A percentile compares a stretch with the other conserved stretches of the same genome.
These are phyloP conservation scores for Ophioninae sp. DNA, from an alignment of 2,888 invertebrate genomes.

Conservation along the genomic window DNA sequence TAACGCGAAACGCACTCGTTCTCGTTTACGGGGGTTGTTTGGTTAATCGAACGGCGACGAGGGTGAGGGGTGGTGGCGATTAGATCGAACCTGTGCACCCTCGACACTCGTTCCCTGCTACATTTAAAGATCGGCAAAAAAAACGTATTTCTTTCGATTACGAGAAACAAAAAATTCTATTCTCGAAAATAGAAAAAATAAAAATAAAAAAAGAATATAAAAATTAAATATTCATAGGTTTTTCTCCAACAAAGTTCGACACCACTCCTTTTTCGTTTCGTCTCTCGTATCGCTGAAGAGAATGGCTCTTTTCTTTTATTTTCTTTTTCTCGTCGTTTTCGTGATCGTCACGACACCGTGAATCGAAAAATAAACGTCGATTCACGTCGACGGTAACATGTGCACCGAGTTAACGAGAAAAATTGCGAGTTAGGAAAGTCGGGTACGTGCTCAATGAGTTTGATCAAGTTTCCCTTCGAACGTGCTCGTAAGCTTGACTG, in stretches of 20 bases:
- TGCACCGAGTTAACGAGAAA: constrained; percentile 43
- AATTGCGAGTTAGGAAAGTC: constrained; percentile 43
- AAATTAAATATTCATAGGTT: not conserved
- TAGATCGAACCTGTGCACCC: not conserved
- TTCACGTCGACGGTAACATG: constrained; percentile 33
- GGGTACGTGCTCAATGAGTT: constrained; percentile 48
- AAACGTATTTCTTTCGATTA: not conserved
- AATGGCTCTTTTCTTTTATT: not conserved
- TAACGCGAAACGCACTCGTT: not conserved
- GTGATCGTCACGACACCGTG: too few species aligned
- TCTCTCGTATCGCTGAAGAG: not conserved
- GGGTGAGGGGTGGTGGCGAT: not conserved
- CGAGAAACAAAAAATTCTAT: not conserved
- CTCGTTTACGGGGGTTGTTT: not conserved
- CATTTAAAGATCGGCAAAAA: not conserved
- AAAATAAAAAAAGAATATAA: not conserved
- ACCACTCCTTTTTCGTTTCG: not conserved
- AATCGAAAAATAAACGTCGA: constrained; percentile 2
- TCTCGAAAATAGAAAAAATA: not conserved
- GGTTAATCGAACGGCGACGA: not conserved
- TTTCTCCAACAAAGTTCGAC: not conserved
- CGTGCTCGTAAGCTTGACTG: not conserved
- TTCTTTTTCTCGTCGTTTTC: constrained; percentile 3
- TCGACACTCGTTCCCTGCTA: not conserved
- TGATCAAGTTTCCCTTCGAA: constrained; percentile 29